Evolutionary conservation across 2,113 vertebrate species (phyloP), one percentile per base, ranked within the genome.

Genomic region (Amazona guildingii): DNA sequence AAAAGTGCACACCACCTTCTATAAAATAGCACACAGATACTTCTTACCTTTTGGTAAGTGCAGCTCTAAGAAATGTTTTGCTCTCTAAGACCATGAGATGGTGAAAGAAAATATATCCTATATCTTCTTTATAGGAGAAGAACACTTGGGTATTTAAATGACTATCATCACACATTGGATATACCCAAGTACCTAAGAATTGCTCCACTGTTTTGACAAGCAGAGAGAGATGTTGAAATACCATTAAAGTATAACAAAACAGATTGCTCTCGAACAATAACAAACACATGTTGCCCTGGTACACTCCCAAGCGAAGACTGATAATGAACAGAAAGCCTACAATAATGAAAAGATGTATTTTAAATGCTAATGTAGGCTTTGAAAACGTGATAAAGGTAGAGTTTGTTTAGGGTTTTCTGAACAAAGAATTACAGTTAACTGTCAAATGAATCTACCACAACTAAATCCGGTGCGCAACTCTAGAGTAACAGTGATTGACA

Each of bases 21-120:
- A 2, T 4, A 2, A 1, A 27, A 2, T 0, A 3, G 24, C 1
- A 11, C 31, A 17, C 19, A 24, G 51, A 3, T n/a, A 3, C 75
- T 18, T 72, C 63, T 59, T 9, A 37, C 62, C 80, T 43, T 28
- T 29, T 29, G 41, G 2, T 33, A 24, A 23, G 20, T 3, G 8
- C 69, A 76, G 76, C 72, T 59, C 87, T 25, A 23, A 46, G 33
- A 54, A 69, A 80, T 4, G 33, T 17, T 77, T 72, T 39, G 37
- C 27, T 51, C 37, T 85, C 21, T 20, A 5, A 69, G 70, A 46
- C 27, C 39, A 27, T 0, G n/a, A 70, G 70, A 76, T n/a, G 41
- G n/a, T 37, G 25, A 68, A 29, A 75, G 55, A 62, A 67, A 37
- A 95, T 55, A 29, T 17, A 80, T 24, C 49, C 57, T 73, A 63